Base-by-base conservation (phyloP, 2,113 vertebrate species). In the Leuciscus idus region DNA sequence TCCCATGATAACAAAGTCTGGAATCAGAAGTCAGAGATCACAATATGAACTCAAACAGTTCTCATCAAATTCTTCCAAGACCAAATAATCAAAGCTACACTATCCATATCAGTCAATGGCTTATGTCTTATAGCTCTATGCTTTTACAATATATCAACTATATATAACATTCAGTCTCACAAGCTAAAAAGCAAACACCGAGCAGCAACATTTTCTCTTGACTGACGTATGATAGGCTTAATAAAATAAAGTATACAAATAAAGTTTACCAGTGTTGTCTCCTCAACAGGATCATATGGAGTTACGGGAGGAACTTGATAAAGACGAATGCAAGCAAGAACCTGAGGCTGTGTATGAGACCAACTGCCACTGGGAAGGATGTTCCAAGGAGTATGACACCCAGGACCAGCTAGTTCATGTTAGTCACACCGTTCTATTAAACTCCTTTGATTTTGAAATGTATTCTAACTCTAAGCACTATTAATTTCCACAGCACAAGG, bases 401-500 rank as follows among this genome's bases (percentile, higher is more conserved):
- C 98, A 99, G 93, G 98, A 99, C 82, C 98, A 99, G 87, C 96
- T 99, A 1, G 98, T 99, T 74, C 98, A 99, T 50, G 98, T 99
- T 92, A 99, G 98, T 89, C 39, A 72, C 52, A n/a, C 17, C 75
- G 3, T 5, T 52, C 43, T 52, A 11, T 21, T 59, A 19, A 36
- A 33, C 6, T 57, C 52, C 4, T 72, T 43, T 43, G 2, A 11
- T 43, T 57, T 23, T 72, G 10, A 72, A 72, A 43, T 43, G 21
- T 23, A 12, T 46, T 6, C 39, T 46, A 26, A 26, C 72, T 74
- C 4, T 7, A 46, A 15, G 23, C 11, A 2, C 1, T 48, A 12
- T 26, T 74, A 1, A 48, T 0, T 4, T 74, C 39, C 12, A 74
- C 12, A 43, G 11, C 11, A 3, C 23, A 7, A 73, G 21, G 21